These are phyloP conservation scores for Amblyopsis hoosieri DNA, from an alignment of 2,797 vertebrate species.

Conservation along the genomic window DNA sequence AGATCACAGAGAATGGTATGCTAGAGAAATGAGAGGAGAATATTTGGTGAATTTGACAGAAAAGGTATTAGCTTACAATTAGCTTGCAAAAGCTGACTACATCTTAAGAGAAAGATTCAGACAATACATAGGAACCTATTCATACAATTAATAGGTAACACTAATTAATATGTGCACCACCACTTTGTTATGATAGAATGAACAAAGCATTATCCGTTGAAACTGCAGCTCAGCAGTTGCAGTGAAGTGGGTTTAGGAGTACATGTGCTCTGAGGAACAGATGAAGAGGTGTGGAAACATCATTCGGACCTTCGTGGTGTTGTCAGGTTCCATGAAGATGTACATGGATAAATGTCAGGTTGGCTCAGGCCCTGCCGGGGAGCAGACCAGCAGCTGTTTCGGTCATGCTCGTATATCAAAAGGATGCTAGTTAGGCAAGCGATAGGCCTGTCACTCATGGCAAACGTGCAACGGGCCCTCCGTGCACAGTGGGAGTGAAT, in stretches of 20 bases:
- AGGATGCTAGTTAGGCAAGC: conserved; percentile 23
- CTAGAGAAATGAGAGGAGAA: no score
- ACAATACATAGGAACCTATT: conserved; percentile 4
- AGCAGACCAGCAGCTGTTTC: conserved; percentile 27
- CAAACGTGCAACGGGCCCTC: conserved; percentile 23
- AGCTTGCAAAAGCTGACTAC: no score
- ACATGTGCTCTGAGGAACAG: conserved; percentile 22
- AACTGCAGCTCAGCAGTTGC: no score
- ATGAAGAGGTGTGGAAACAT: conserved; percentile 9
- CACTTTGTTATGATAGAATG: no score
- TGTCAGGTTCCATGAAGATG: conserved; percentile 61
- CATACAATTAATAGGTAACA: no score
- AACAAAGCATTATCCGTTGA: no score
- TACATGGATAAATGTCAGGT: conserved; percentile 60
- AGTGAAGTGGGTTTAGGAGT: conserved; percentile 22
- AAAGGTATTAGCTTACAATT: no score
- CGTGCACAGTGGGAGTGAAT: conserved; percentile 28
- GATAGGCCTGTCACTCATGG: conserved; percentile 48
- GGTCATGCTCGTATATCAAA: conserved; percentile 49
- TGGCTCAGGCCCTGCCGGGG: conserved; percentile 37
- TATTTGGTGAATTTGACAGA: no score
- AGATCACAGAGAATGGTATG: no score
- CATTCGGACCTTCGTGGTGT: conserved; percentile 41
- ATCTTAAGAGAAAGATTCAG: conserved; percentile 31
- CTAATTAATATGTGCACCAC: no score